phyloP scores from a whole-genome alignment of 2,113 vertebrate genomes.

The Salvelinus fontinalis region DNA sequence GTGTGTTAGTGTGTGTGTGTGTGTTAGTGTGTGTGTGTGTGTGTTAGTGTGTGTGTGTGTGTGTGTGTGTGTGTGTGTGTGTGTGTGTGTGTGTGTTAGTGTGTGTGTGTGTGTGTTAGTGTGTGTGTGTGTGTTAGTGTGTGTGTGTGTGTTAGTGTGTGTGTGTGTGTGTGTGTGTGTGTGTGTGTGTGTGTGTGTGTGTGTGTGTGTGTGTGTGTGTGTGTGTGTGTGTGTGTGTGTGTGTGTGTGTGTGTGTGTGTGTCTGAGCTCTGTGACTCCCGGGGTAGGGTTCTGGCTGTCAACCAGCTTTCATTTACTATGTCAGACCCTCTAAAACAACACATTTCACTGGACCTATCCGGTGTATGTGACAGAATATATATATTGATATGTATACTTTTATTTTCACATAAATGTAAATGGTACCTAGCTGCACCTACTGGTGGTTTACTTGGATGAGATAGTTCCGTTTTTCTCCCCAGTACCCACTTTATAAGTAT shows the following conservation, averaged over 20 bases:
- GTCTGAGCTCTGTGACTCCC: not conserved
- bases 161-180: conserved; percentile 13
- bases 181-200: not conserved
- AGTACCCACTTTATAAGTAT: not conserved
- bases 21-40: not conserved
- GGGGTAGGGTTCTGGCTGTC: too few species aligned
- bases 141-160: not conserved
- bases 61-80: conserved; percentile 14
- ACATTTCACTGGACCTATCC: too few species aligned
- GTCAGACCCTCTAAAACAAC: too few species aligned
- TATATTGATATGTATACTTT: too few species aligned
- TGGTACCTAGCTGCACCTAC: not conserved
- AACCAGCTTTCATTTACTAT: too few species aligned
- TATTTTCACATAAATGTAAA: too few species aligned
- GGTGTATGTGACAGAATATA: too few species aligned
- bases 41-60: not conserved
- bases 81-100: conserved; percentile 1
- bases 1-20: too few species aligned
- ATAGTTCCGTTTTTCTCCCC: not conserved
- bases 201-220: not conserved
- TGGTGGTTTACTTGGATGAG: not conserved
- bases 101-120: too few species aligned
- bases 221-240: conserved; percentile 6
- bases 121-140: not conserved
- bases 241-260: conserved; percentile 5